Percentiles rank a stretch among this genome's conserved stretches.
phyloP scores from a whole-genome alignment of 2,888 invertebrate species.

The Drosophila quinaria region DNA sequence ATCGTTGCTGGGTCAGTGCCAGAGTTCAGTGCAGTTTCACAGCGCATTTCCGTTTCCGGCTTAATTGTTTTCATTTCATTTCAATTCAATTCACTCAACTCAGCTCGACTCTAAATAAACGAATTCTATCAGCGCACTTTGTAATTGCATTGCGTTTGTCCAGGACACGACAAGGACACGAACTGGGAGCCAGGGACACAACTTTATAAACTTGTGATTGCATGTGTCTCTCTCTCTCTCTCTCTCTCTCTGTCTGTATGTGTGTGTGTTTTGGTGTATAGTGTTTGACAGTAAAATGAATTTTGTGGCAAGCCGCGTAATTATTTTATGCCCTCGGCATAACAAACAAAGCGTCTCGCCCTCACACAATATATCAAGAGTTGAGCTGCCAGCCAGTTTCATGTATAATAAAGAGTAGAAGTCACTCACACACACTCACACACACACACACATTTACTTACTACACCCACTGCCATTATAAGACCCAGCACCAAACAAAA shows the following conservation, averaged over 20 bases:
- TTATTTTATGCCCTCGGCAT: slow-evolving; percentile 79
- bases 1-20: slow-evolving; percentile 18
- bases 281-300: slow-evolving; percentile 70
- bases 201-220: slow-evolving; percentile 38
- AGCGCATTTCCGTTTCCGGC: slow-evolving; percentile 54
- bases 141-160: slow-evolving; percentile 57
- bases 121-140: slow-evolving; percentile 49
- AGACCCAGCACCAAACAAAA: not conserved
- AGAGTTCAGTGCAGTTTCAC: slow-evolving; percentile 35
- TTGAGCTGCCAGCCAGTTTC: slow-evolving; percentile 57
- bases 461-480: slow-evolving; percentile 48
- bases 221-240: slow-evolving; percentile 3
- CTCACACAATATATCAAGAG: slow-evolving; percentile 70
- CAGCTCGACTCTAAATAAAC: slow-evolving; percentile 52
- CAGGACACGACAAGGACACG: slow-evolving; percentile 32
- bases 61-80: slow-evolving; percentile 72
- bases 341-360: slow-evolving; percentile 55
- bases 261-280: slow-evolving; percentile 32
- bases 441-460: slow-evolving; percentile 5
- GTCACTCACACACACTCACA: not conserved
- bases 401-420: slow-evolving; percentile 49
- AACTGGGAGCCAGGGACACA: slow-evolving; percentile 17
- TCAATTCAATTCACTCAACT: slow-evolving; percentile 37
- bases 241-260: slow-evolving; percentile 11
- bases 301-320: slow-evolving; percentile 78